phyloP scores from a whole-genome alignment of 2,797 vertebrate genomes.

The Phataginus tetradactyla region DNA sequence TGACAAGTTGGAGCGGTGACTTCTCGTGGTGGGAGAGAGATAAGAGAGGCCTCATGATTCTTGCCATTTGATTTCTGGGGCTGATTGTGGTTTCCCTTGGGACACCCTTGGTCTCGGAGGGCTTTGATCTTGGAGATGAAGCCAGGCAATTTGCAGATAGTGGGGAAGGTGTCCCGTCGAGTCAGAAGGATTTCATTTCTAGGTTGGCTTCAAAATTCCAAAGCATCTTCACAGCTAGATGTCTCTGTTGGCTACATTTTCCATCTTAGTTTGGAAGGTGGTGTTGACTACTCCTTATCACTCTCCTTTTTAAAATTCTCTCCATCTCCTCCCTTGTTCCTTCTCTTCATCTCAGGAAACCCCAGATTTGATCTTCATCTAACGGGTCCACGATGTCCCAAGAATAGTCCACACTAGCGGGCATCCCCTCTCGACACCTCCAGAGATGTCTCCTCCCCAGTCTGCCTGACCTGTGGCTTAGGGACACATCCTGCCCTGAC shows the following conservation, averaged over 20 bases:
- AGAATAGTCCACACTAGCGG: conserved; percentile 47
- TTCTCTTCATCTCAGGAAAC: conserved; percentile 75
- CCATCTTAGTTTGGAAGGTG: background rate
- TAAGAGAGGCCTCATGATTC: background rate
- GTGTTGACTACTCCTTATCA: background rate
- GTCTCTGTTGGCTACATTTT: background rate
- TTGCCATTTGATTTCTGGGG: background rate
- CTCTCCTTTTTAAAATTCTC: conserved; percentile 21
- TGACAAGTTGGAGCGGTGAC: background rate
- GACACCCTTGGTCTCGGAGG: background rate
- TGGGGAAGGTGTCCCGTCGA: rapidly evolving
- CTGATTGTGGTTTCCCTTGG: background rate
- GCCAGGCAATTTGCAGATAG: background rate
- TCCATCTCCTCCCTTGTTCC: background rate
- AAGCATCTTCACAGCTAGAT: background rate
- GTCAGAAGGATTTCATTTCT: background rate
- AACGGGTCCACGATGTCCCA: conserved; percentile 49
- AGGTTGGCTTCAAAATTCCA: background rate
- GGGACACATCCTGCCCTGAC: conserved; percentile 57
- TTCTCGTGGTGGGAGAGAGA: rapidly evolving
- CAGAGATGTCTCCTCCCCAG: conserved; percentile 30
- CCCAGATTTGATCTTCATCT: background rate
- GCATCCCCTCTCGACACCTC: conserved; percentile 38
- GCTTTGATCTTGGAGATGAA: background rate
- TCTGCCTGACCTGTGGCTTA: background rate